Evolutionary conservation across 1,140 invertebrate species (phyloP).

Genomic region (Drosophila bocqueti): DNA sequence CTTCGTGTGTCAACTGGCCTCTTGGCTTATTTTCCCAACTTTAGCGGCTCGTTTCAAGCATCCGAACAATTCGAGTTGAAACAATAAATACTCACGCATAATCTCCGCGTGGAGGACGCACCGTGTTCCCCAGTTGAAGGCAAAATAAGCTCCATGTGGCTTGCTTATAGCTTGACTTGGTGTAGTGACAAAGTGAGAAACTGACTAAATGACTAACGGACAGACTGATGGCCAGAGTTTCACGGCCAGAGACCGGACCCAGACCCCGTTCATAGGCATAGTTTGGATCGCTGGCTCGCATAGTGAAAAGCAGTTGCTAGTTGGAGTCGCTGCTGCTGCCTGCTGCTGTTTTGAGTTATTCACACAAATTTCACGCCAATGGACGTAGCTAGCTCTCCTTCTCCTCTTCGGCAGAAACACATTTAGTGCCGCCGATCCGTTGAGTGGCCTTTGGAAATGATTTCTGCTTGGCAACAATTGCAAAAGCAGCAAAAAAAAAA

Average conservation of each 20-base stretch:
- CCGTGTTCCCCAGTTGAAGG: conserved; percentile 45
- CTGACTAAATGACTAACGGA: conserved; percentile 14
- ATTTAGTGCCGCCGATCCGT: conserved; percentile 61
- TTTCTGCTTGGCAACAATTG: conserved; percentile 70
- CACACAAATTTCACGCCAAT: conserved; percentile 81
- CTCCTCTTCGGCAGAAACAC: conserved; percentile 26
- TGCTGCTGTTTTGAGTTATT: conserved; percentile 62
- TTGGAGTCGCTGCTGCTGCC: conserved; percentile 4
- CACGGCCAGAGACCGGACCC: conserved; percentile 62
- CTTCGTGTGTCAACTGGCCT: not conserved
- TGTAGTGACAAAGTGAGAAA: conserved; percentile 19
- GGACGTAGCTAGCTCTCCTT: conserved; percentile 26
- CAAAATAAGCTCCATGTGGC: conserved; percentile 48
- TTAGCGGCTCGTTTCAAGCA: conserved; percentile 40
- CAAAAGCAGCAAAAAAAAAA: conserved; percentile 7
- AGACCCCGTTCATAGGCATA: conserved; percentile 65
- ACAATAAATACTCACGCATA: conserved; percentile 77
- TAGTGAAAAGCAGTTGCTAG: conserved; percentile 63
- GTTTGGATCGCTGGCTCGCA: conserved; percentile 46
- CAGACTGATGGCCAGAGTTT: conserved; percentile 49
- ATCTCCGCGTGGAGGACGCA: conserved; percentile 52
- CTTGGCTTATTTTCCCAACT: conserved; percentile 2
- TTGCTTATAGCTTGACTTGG: conserved; percentile 8
- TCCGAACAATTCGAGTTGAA: conserved; percentile 56
- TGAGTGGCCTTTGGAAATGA: conserved; percentile 70